Base-by-base conservation (phyloP, 1,140 invertebrate species). In the Euwallacea fornicatus region DNA sequence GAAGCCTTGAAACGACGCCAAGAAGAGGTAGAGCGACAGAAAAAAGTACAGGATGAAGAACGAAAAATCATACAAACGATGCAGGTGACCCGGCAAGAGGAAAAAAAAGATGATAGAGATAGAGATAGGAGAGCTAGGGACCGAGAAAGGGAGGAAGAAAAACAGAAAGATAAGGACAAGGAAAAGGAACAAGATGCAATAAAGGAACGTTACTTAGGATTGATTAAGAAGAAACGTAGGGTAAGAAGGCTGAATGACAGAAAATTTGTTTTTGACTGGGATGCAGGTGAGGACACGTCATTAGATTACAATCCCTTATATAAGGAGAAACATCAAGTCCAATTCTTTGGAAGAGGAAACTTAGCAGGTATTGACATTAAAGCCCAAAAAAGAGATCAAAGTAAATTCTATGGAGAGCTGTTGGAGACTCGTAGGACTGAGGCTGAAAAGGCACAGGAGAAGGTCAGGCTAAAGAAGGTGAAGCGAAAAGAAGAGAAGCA, bases 181-280 rank as follows among this genome's bases (percentile, higher is more conserved):
- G 93, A 96, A 81, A 90, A 93, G 72, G 95, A 97, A 84, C 86
- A 92, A 50, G 94, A 97, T 83, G 95, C 95, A 0, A 97, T 97
- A 56, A 93, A 94, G 75, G 97, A 98, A 81, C 86, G 97, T 7
- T 59, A 64, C 3, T 85, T 99, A n/a, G 95, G 96, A 7, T 88
- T 97, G 13, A 84, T 96, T 0, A 98, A 98, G 78, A 98, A 96
- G 79, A 98, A 98, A 79, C 88, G 96, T 7, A 85, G 95, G 53
- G 93, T 98, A 0, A 84, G 98, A 43, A 86, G 97, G 72, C 83
- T 99, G 4, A 99, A 99, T 84, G 98, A 99, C 79, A 85, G 97
- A 6, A 99, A 99, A 84, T 99, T 99, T 87, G 97, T 99, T 0
- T 99, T 99, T 84, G 98, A 99, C 84, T 99, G 98, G 98, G 98